A percentile compares a stretch with the other conserved stretches of the same genome.
These are phyloP conservation scores for Ciconia maguari DNA, from an alignment of 2,113 vertebrate species.

Conservation along the genomic window DNA sequence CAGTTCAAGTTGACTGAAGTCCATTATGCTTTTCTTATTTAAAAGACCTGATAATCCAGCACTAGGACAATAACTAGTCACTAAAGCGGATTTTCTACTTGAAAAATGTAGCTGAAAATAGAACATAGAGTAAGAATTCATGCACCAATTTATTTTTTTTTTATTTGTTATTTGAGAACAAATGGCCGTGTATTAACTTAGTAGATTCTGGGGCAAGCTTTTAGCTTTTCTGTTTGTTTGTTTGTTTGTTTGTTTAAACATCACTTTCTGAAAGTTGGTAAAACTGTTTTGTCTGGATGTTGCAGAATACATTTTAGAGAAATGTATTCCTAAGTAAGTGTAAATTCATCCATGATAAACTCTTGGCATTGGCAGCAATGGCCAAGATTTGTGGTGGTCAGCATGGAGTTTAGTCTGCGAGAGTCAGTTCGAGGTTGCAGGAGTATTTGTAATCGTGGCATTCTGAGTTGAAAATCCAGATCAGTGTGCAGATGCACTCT, in stretches of 20 bases:
- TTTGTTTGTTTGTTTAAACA: background rate
- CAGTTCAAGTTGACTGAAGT: background rate
- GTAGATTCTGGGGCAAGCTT: background rate
- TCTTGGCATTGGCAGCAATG: background rate
- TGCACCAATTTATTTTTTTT: background rate
- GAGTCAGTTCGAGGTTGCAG: background rate
- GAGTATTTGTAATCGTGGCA: rapidly evolving
- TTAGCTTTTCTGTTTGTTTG: background rate
- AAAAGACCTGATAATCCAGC: background rate
- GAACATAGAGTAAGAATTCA: background rate
- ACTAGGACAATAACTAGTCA: background rate
- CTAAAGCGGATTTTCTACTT: background rate
- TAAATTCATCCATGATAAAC: background rate
- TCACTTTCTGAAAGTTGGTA: background rate
- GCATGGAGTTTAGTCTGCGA: background rate
- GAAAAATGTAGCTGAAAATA: background rate
- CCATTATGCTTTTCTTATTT: background rate
- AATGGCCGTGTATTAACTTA: background rate
- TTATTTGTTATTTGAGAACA: background rate
- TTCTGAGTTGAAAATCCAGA: background rate
- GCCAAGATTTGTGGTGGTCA: background rate
- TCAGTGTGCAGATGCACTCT: background rate
- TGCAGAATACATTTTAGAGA: background rate
- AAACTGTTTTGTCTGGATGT: background rate
- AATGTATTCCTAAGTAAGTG: background rate